Evolutionary conservation across 92 coral and sea anemone species (phyloP).

Genomic region (Montipora capitata): DNA sequence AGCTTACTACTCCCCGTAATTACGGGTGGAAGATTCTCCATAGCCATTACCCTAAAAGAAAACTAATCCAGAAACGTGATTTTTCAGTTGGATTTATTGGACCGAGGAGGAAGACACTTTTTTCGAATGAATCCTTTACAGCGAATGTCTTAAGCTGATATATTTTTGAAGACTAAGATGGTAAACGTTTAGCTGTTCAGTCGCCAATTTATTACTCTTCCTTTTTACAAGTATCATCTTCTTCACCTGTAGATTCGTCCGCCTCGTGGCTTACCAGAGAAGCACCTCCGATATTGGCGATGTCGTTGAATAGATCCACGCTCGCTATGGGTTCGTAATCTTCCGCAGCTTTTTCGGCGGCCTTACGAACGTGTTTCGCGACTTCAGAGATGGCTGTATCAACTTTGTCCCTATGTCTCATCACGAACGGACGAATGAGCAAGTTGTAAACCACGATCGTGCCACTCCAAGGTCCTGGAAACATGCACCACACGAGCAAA

Average conservation of each 20-base stretch:
- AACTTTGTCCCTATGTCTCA: slow-evolving; percentile 86
- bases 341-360: slow-evolving; percentile 77
- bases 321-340: slow-evolving; percentile 58
- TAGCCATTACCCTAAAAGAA: background rate
- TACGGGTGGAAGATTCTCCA: background rate
- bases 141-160: background rate
- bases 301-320: slow-evolving; percentile 38
- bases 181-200: background rate
- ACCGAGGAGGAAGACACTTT: background rate
- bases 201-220: background rate
- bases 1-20: too few relatives aligned
- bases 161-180: background rate
- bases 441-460: slow-evolving; percentile 80
- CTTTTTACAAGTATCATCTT: background rate
- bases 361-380: slow-evolving; percentile 84
- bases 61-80: background rate
- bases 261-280: background rate
- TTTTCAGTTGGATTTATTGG: background rate
- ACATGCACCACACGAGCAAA: slow-evolving; percentile 96
- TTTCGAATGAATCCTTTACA: background rate
- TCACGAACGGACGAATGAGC: slow-evolving; percentile 89
- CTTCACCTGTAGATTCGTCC: background rate
- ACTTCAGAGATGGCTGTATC: slow-evolving; percentile 85
- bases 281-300: slow-evolving; percentile 10
- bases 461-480: slow-evolving; percentile 89